Evolutionary conservation across 2,113 vertebrate genomes (phyloP).

Genomic region (Camelus bactrianus): DNA sequence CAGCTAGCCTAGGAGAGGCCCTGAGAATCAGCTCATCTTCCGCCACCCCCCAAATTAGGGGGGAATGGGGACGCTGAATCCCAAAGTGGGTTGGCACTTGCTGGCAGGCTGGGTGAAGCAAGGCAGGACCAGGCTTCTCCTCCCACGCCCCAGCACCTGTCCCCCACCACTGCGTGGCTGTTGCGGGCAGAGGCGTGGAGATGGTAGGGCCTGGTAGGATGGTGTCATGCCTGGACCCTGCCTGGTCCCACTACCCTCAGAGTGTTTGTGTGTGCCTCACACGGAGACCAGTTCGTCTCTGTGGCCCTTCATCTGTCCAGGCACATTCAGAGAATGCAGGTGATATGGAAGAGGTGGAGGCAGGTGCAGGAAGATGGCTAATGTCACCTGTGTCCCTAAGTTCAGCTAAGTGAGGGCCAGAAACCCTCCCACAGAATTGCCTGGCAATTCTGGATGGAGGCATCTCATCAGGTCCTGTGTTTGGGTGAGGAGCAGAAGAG

Average conservation of each 20-base stretch:
- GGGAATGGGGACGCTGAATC: neutral
- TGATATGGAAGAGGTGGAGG: neutral
- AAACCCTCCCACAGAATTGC: neutral
- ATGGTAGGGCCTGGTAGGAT: neutral
- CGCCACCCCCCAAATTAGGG: neutral
- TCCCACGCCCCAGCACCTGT: fast-evolving
- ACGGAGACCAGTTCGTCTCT: neutral
- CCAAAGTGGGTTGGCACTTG: neutral
- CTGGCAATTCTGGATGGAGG: neutral
- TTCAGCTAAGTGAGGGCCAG: neutral
- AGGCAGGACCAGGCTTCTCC: neutral
- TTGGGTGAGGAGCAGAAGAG: neutral
- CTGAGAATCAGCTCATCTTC: neutral
- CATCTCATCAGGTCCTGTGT: neutral
- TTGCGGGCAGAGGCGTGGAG: neutral
- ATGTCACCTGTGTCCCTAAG: neutral
- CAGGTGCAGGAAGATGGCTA: neutral
- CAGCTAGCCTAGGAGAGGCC: neutral
- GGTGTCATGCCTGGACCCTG: neutral
- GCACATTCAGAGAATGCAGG: neutral
- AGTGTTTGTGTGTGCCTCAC: neutral
- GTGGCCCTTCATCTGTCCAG: neutral
- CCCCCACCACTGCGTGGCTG: neutral
- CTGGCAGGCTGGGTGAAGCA: neutral
- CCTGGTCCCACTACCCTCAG: neutral